These are phyloP conservation scores for Prochilodus magdalenae DNA, from an alignment of 2,113 vertebrate species.

Conservation along the genomic window DNA sequence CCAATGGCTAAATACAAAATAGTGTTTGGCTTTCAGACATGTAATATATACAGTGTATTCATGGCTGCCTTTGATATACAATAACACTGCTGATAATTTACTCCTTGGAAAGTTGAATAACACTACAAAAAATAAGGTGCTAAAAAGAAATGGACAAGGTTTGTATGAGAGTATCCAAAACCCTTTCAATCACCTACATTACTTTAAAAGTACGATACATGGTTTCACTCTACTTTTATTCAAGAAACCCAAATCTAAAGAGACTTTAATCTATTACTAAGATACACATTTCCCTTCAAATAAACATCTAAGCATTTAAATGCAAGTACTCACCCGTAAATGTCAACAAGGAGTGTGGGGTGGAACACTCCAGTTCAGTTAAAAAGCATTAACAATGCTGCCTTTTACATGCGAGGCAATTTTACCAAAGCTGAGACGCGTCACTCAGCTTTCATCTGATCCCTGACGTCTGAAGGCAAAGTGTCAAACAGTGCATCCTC, in stretches of 20 bases:
- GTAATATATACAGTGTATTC: conserved; percentile 19
- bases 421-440: conserved; percentile 66
- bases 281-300: conserved; percentile 12
- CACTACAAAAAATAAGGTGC: conserved; percentile 34
- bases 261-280: background rate
- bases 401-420: conserved; percentile 74
- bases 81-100: conserved; percentile 17
- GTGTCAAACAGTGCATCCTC: conserved; percentile 95
- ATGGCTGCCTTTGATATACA: background rate
- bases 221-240: background rate
- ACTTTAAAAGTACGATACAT: background rate
- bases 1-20: conserved; percentile 23
- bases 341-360: conserved; percentile 29
- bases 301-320: conserved; percentile 41
- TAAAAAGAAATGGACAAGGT: background rate
- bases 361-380: conserved; percentile 51
- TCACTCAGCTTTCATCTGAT: conserved; percentile 95
- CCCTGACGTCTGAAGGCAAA: conserved; percentile 93
- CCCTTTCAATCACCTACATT: conserved; percentile 9
- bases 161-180: background rate
- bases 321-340: conserved; percentile 51
- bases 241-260: background rate
- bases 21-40: too few species aligned
- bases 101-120: background rate
- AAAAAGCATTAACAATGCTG: conserved; percentile 40